phyloP scores from a whole-genome alignment of 2,888 invertebrate species.

The Tetranychus piercei region DNA sequence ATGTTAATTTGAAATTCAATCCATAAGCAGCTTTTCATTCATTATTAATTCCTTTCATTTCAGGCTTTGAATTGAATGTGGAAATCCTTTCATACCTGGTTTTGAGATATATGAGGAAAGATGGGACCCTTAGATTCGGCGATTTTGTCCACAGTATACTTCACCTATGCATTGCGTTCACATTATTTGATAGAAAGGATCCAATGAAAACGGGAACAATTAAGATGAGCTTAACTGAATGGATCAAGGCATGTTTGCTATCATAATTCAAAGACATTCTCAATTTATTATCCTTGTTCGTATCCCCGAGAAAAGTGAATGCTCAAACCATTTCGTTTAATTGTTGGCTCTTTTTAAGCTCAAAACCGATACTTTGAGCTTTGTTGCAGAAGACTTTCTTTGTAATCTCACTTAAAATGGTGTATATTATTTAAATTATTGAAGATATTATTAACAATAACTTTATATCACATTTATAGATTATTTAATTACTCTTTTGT shows the following conservation, averaged over 20 bases:
- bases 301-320: too few species aligned
- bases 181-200: constrained; percentile 60
- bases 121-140: constrained; percentile 71
- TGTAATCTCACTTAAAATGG: not conserved
- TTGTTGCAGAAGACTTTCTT: not conserved
- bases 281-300: not conserved
- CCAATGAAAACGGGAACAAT: constrained; percentile 59
- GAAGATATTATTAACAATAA: not conserved
- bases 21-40: not conserved
- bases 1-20: constrained; percentile 28
- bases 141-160: constrained; percentile 77
- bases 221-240: constrained; percentile 61
- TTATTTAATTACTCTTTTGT: not conserved
- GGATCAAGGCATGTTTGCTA: constrained; percentile 44
- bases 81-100: constrained; percentile 62
- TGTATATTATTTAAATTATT: not conserved
- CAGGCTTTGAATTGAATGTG: constrained; percentile 62
- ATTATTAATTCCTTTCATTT: constrained; percentile 21
- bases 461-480: not conserved
- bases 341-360: too few species aligned
- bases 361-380: too few species aligned
- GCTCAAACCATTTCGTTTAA: too few species aligned
- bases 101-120: constrained; percentile 72
- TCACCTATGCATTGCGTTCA: constrained; percentile 69
- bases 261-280: not conserved